Evolutionary conservation across 2,888 invertebrate genomes (phyloP), one percentile per base, ranked within the genome.

Genomic region (Sesia bembeciformis): DNA sequence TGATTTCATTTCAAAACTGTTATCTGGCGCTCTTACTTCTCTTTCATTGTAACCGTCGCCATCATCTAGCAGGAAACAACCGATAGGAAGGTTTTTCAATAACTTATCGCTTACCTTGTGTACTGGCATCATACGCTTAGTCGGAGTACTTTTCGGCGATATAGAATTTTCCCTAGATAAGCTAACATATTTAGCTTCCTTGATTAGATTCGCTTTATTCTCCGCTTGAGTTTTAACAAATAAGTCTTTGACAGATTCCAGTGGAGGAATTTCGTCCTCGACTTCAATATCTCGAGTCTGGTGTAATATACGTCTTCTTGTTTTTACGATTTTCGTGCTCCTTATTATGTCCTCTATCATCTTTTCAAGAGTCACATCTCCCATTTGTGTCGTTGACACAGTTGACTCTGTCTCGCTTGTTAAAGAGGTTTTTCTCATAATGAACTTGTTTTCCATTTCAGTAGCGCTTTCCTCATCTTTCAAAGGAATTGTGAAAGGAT

Each of bases 261-360:
- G 56, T 6, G 78, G 65, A 42, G 81, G 77, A 39, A 78, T 69
- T 60, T 81, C 78, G 60, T 82, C 79, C 59, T 76, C 75, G 3
- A 74, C 63, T 56, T 68, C 64, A 40, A 64, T 51, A 43, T 69
- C 66, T 23, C 64, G 56, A 51, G 67, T 60, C 54, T 78, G 75
- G 5, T 80, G 79, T n/a, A 86, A 55, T 57, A 84, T 79, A 57
- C 80, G 75, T 68, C 81, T 66, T 66, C 75, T 83, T 41, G 79
- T 81, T 74, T 90, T 90, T 0, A 87, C 79, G 54, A 88, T 87
- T 65, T 88, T 87, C 1, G 91, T 91, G 58, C 90, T 91, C 61
- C 92, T 92, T 59, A 92, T 84, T 54, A 92, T 91, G 57, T 91
- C 92, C 66, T 92, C 91, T 50, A 92, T 92, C 79, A 92, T 90